Evolutionary conservation across 2,797 vertebrate species (phyloP).

Genomic region (Tapera naevia): DNA sequence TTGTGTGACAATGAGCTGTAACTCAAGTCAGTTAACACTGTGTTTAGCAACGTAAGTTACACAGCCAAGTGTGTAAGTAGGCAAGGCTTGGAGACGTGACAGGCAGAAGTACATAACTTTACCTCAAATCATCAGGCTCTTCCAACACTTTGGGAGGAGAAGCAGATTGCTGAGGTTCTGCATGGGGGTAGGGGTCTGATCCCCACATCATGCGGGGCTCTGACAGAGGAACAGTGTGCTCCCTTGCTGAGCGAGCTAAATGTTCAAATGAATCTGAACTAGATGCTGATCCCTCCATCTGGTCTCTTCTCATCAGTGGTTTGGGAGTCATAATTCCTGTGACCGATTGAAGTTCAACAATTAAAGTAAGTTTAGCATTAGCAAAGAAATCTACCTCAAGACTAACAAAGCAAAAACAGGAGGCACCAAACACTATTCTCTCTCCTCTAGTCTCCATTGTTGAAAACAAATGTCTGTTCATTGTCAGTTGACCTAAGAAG

Average conservation of each 20-base stretch:
- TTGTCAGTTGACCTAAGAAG: neutral
- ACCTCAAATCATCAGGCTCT: slow-evolving; percentile 79
- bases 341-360: slow-evolving; percentile 32
- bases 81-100: neutral
- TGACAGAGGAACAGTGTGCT: slow-evolving; percentile 84
- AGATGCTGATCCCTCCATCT: slow-evolving; percentile 87
- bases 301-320: slow-evolving; percentile 92
- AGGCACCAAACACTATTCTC: neutral
- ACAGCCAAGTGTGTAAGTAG: fast-evolving
- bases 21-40: neutral
- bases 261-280: slow-evolving; percentile 95
- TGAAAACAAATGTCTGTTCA: neutral
- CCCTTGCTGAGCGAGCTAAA: slow-evolving; percentile 86
- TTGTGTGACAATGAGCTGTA: neutral
- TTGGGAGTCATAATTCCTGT: slow-evolving; percentile 94
- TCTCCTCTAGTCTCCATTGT: fast-evolving
- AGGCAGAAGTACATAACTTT: neutral
- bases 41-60: neutral
- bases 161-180: slow-evolving; percentile 84
- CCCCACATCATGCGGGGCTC: slow-evolving; percentile 94
- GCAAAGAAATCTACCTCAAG: neutral
- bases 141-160: slow-evolving; percentile 88
- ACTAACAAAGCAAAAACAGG: neutral
- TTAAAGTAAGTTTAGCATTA: neutral
- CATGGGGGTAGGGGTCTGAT: slow-evolving; percentile 88